Conservation (phyloP, 2,888 invertebrate species). For the Drosophila testacea region DNA sequence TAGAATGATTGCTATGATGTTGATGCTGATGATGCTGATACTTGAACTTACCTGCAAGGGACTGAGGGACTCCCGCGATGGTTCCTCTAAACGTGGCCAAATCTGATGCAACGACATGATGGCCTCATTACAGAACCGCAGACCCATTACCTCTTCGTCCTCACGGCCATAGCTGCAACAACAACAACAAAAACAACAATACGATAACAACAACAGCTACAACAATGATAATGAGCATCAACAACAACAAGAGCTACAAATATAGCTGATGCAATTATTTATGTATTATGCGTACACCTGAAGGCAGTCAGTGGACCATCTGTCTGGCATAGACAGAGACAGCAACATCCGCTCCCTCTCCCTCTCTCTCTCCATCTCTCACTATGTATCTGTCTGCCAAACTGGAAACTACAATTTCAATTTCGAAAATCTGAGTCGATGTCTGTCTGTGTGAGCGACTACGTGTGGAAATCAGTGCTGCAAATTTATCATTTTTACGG, state of each 20-base stretch:
- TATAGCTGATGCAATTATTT: conserved; percentile 29
- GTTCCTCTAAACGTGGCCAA: conserved; percentile 90
- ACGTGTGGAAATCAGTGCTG: background rate
- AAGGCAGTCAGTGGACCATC: background rate
- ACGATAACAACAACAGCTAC: conserved; percentile 1
- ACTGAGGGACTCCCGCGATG: conserved; percentile 87
- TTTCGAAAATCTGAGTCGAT: conserved; percentile 12
- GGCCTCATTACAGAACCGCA: conserved; percentile 99
- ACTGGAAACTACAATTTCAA: conserved; percentile 23
- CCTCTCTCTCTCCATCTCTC: background rate
- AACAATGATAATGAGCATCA: background rate
- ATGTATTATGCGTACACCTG: conserved; percentile 18
- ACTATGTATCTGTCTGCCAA: background rate
- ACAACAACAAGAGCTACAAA: background rate
- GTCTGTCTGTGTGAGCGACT: background rate
- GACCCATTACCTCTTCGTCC: conserved; percentile 98
- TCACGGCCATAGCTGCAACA: conserved; percentile 94
- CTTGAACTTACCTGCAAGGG: conserved; percentile 89
- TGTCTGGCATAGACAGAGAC: background rate
- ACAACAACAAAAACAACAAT: conserved; percentile 6
- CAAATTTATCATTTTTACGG: background rate
- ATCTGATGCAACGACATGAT: conserved; percentile 96
- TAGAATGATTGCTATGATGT: conserved; percentile 28
- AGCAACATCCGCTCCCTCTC: background rate
- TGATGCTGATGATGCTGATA: conserved; percentile 7